Conservation (phyloP, 2,888 invertebrate genomes). For the Drosophila acutilabella region DNA sequence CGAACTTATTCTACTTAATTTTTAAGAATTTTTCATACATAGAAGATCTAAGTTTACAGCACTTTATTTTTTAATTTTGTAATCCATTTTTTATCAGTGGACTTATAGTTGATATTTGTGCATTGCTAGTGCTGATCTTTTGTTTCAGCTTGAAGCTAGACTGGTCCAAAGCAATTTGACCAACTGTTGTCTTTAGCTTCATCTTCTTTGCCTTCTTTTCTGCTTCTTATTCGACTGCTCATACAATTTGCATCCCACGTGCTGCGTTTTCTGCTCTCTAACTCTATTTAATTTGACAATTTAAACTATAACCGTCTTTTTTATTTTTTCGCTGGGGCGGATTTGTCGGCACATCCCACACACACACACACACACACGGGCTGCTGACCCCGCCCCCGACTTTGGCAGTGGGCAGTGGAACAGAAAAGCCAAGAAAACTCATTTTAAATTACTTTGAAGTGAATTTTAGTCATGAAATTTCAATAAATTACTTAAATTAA, state of each 20-base stretch:
- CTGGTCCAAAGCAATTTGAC: slow-evolving; percentile 34
- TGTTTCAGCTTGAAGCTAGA: neutral
- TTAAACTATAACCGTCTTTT: slow-evolving; percentile 48
- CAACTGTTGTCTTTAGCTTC: slow-evolving; percentile 45
- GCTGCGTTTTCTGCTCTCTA: slow-evolving; percentile 14
- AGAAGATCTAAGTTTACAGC: no score
- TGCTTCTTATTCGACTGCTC: slow-evolving; percentile 11
- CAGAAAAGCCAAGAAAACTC: no score
- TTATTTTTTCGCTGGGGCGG: slow-evolving; percentile 18
- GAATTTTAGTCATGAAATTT: no score
- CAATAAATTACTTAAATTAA: no score
- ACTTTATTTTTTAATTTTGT: no score
- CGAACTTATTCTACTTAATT: no score
- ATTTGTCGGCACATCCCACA: slow-evolving; percentile 39
- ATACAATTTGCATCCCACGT: slow-evolving; percentile 44
- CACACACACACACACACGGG: slow-evolving; percentile 16
- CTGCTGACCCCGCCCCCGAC: neutral
- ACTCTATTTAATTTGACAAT: slow-evolving; percentile 67
- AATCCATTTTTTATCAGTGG: no score
- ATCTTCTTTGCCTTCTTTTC: neutral
- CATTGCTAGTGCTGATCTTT: neutral
- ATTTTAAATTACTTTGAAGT: no score
- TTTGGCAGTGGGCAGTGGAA: neutral
- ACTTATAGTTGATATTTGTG: no score
- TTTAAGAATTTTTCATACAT: no score